Evolutionary conservation across 2,888 invertebrate species (phyloP), one percentile per base, ranked within the genome.

Genomic region (Rotaria magnacalcarata): DNA sequence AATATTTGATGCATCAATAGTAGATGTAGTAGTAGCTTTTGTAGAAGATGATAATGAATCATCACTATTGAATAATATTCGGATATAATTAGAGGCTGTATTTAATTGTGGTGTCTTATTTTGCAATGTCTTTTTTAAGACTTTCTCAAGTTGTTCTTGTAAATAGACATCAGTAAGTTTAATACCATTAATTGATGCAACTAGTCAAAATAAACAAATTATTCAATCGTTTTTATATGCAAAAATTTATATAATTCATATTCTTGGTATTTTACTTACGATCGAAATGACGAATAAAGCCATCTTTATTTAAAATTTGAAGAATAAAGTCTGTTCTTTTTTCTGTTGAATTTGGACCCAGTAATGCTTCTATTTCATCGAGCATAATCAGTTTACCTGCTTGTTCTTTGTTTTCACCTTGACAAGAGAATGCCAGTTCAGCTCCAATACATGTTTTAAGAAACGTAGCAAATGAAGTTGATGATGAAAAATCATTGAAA

Each of bases 131-230:
- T 24, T 43, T 24, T 8, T 43, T 47, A 80, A 80, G 0, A 80
- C 47, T 47, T 80, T 80, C 7, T 47, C 47, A 43, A 80, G 43
- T 80, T 80, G 75, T 10, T 80, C 75, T 80, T 80, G 75, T 47
- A 80, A 47, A 80, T 80, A 80, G 10, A 24, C 14, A 80, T 80
- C 47, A 24, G 21, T 41, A 5, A 80, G 21, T 80, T 80, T 80
- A 80, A 80, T 80, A 24, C 43, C 21, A 47, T 80, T 24, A 11
- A 80, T 80, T 24, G 27, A 14, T 11, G 21, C 41, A 24, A 47
- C 75, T 80, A 80, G 14, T 21, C 1, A 67, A 0, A 27, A 34
- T 27, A 34, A 34, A 27, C 3, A 34, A 14, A 2, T 34, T 27
- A 16, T 52, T 3, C 1, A 50, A 52, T 52, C 16, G 16, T 16